A percentile compares a stretch with the other conserved stretches of the same genome.
phyloP scores from a whole-genome alignment of 2,113 vertebrate genomes.

The Hyperoodon ampullatus region DNA sequence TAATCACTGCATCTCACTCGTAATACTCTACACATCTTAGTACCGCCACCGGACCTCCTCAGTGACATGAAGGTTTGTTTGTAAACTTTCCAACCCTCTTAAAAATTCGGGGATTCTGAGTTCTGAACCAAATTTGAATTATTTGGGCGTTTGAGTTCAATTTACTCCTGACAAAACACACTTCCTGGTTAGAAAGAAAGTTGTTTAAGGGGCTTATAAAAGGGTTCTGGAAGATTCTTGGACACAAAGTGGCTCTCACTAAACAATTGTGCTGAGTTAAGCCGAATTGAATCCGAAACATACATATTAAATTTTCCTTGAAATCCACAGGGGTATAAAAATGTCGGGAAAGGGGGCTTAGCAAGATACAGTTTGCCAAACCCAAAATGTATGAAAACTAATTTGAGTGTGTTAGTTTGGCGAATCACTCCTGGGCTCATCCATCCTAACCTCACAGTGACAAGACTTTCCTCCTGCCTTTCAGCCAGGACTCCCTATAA shows the following conservation, averaged over 20 bases:
- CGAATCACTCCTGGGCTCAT: not conserved
- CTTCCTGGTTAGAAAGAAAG: conserved; percentile 57
- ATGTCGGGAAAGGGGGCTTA: conserved; percentile 67
- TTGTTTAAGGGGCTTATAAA: conserved; percentile 50
- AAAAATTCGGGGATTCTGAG: not conserved
- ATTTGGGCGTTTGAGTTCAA: not conserved
- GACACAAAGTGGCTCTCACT: conserved; percentile 53
- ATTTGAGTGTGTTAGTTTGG: conserved; percentile 61
- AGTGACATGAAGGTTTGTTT: not conserved
- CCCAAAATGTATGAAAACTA: conserved; percentile 65
- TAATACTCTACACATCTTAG: not conserved
- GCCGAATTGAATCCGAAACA: conserved; percentile 70
- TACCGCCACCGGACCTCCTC: not conserved
- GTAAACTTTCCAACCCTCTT: not conserved
- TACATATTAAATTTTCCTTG: conserved; percentile 70
- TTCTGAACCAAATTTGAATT: not conserved
- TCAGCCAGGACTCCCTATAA: not conserved
- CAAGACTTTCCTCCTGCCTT: not conserved
- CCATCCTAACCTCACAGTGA: not conserved
- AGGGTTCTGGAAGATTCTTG: conserved; percentile 58
- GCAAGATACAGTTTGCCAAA: conserved; percentile 60
- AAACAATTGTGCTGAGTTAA: conserved; percentile 61
- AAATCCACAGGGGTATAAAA: conserved; percentile 74
- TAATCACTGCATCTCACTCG: not conserved
- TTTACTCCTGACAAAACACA: not conserved